A percentile compares a stretch with the other conserved stretches of the same genome.
Conservation (phyloP, 2,113 vertebrate genomes). For the Cavia porcellus region DNA sequence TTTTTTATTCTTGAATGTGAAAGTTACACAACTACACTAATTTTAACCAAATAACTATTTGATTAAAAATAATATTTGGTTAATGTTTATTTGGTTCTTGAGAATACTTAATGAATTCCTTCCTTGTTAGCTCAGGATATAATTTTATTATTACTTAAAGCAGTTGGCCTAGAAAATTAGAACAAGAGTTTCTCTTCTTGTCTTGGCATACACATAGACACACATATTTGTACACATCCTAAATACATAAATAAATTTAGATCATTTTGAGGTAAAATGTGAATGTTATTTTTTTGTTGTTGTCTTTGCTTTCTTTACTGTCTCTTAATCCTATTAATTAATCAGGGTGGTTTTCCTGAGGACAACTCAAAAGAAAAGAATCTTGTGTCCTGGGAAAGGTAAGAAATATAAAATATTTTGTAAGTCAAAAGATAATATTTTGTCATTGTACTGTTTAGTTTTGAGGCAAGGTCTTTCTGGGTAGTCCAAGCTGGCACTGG, state of each 20-base stretch:
- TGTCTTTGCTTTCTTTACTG: conserved; percentile 58
- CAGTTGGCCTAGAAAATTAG: conserved; percentile 48
- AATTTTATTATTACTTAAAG: conserved; percentile 50
- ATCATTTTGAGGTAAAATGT: conserved; percentile 54
- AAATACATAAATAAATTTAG: neutral
- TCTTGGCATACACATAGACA: accelerated
- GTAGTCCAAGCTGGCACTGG: neutral
- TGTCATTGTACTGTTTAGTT: neutral
- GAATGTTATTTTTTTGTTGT: conserved; percentile 66
- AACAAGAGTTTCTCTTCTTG: neutral
- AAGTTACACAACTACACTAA: neutral
- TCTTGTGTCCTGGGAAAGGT: conserved; percentile 92
- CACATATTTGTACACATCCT: neutral
- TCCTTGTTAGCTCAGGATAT: neutral
- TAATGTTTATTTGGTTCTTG: conserved; percentile 35
- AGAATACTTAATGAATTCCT: conserved; percentile 36
- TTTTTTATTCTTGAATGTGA: conserved; percentile 12
- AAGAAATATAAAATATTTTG: conserved; percentile 58
- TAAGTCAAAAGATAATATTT: conserved; percentile 42
- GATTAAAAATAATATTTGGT: neutral
- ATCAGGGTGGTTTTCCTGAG: conserved; percentile 92
- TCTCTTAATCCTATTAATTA: conserved; percentile 57
- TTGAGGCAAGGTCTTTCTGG: neutral
- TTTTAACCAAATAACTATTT: conserved; percentile 49
- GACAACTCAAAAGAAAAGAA: conserved; percentile 90